Evolutionary conservation across 2,797 vertebrate genomes (phyloP).

Genomic region (Poecilia picta): DNA sequence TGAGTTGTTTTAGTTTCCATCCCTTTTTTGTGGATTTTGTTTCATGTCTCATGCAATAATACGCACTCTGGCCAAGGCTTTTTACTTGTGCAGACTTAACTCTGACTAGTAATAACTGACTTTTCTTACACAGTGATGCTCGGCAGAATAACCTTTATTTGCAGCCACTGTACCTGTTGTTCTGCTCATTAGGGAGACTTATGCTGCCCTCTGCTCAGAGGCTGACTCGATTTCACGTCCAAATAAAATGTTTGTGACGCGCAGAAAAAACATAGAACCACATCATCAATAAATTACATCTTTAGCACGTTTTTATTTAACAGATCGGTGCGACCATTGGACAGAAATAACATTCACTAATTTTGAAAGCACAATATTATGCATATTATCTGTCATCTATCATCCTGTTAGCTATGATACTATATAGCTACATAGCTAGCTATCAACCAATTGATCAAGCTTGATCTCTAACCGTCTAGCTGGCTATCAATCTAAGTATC

Average conservation of each 20-base stretch:
- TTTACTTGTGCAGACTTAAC: conserved; percentile 30
- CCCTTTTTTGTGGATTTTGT: conserved; percentile 19
- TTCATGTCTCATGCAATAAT: conserved; percentile 41
- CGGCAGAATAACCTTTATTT: conserved; percentile 4
- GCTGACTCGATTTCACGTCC: neutral
- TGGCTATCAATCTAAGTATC: too few relatives aligned
- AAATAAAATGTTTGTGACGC: neutral
- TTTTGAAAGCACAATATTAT: neutral
- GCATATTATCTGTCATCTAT: too few relatives aligned
- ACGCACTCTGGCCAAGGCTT: conserved; percentile 19
- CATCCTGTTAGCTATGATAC: too few relatives aligned
- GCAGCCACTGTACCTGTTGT: neutral
- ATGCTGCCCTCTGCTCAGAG: neutral
- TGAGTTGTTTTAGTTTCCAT: conserved; percentile 26
- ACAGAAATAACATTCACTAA: neutral
- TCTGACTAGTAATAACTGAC: conserved; percentile 11
- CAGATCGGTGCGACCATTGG: neutral
- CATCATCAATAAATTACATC: neutral
- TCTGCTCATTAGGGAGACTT: neutral
- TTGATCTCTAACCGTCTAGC: too few relatives aligned
- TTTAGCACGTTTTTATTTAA: neutral
- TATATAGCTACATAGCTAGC: too few relatives aligned
- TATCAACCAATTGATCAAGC: too few relatives aligned
- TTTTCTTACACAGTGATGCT: neutral
- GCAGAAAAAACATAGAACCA: neutral